Evolutionary conservation across 2,888 invertebrate genomes (phyloP).

Genomic region (Ichneumoninae sp.): DNA sequence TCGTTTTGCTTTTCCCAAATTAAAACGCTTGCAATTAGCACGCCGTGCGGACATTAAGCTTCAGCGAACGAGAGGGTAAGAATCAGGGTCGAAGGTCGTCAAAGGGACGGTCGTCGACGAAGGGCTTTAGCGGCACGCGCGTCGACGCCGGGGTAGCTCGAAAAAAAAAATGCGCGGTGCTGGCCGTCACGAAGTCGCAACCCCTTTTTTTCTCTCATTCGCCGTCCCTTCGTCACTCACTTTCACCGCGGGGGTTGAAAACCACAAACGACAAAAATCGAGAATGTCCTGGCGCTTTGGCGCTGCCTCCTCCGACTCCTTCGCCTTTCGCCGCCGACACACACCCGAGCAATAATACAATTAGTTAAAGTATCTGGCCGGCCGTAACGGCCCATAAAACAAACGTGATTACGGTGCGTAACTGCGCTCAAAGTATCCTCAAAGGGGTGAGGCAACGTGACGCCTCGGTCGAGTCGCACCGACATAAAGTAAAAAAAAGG

Average conservation of each 20-base stretch:
- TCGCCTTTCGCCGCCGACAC: constrained; percentile 61
- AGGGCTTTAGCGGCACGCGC: constrained; percentile 61
- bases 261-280: constrained; percentile 67
- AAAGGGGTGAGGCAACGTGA: constrained; percentile 40
- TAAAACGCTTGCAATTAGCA: constrained; percentile 81
- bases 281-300: constrained; percentile 29
- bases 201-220: constrained; percentile 67
- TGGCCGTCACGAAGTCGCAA: constrained; percentile 65
- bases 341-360: constrained; percentile 82
- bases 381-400: constrained; percentile 82
- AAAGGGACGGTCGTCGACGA: constrained; percentile 31
- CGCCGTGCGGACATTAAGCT: constrained; percentile 72
- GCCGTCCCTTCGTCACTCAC: constrained; percentile 62
- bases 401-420: constrained; percentile 78
- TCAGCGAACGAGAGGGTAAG: constrained; percentile 50
- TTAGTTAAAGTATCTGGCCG: constrained; percentile 83
- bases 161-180: constrained; percentile 62
- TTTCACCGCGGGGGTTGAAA: constrained; percentile 51
- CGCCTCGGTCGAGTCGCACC: constrained; percentile 35
- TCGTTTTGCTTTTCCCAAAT: constrained; percentile 72
- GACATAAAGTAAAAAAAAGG: neutral
- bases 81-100: constrained; percentile 50
- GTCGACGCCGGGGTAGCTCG: constrained; percentile 47
- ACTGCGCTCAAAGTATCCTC: constrained; percentile 60
- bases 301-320: constrained; percentile 52